These are phyloP conservation scores for Amorpha juglandis DNA, from an alignment of 2,888 invertebrate genomes.

Conservation along the genomic window DNA sequence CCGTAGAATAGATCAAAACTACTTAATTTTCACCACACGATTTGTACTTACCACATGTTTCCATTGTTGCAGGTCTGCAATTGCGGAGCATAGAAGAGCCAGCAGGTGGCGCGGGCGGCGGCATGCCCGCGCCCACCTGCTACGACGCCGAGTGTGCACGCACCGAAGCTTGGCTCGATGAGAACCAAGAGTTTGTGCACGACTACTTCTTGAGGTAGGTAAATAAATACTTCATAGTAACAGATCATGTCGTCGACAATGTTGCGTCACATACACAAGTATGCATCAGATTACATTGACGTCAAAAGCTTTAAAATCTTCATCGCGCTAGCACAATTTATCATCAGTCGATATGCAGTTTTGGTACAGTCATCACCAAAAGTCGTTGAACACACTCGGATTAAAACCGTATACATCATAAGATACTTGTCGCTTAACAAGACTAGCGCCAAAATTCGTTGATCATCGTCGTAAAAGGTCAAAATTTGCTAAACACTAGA, in stretches of 20 bases:
- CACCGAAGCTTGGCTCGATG: slow-evolving; percentile 98
- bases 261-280: background rate
- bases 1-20: no score
- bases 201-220: slow-evolving; percentile 95
- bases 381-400: no score
- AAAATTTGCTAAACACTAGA: no score
- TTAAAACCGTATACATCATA: no score
- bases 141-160: slow-evolving; percentile 95
- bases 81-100: slow-evolving; percentile 94
- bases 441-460: no score
- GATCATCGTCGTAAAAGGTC: no score
- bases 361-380: no score
- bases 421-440: no score
- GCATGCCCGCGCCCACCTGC: slow-evolving; percentile 86
- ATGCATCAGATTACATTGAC: slow-evolving; percentile 1
- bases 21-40: no score
- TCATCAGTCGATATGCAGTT: background rate
- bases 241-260: background rate
- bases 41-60: slow-evolving; percentile 43
- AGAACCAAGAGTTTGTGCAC: slow-evolving; percentile 97
- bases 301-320: background rate
- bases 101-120: slow-evolving; percentile 86
- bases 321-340: slow-evolving; percentile 1
- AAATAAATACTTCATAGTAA: slow-evolving; percentile 2
- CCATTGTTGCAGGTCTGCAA: slow-evolving; percentile 89